These are phyloP conservation scores for Leptoteleia sp. DNA, from an alignment of 1,140 invertebrate species.

Conservation along the genomic window DNA sequence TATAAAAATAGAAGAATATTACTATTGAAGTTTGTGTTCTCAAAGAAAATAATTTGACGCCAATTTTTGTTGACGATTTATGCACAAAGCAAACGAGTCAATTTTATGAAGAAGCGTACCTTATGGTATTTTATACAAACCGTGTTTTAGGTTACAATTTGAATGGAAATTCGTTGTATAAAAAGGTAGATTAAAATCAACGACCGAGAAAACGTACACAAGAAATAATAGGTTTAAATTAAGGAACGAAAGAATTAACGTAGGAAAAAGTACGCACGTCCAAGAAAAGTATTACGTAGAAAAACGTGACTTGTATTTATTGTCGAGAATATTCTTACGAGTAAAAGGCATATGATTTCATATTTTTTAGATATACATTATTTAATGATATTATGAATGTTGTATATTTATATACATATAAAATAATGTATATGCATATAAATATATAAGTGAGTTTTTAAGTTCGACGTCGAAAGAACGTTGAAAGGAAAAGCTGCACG, in stretches of 20 bases:
- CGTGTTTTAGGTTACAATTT: slow-evolving; percentile 15
- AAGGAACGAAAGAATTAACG: slow-evolving; percentile 14
- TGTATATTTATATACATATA: slow-evolving; percentile 55
- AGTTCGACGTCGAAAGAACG: not conserved
- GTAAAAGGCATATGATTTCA: slow-evolving; percentile 53
- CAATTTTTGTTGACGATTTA: slow-evolving; percentile 27
- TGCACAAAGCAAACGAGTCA: slow-evolving; percentile 44
- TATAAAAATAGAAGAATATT: slow-evolving; percentile 21
- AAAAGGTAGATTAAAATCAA: slow-evolving; percentile 8
- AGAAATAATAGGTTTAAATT: slow-evolving; percentile 1
- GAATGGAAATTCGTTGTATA: slow-evolving; percentile 43
- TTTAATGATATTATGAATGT: slow-evolving; percentile 63
- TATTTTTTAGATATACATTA: slow-evolving; percentile 62
- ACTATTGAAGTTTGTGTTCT: slow-evolving; percentile 37
- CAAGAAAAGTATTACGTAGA: slow-evolving; percentile 60
- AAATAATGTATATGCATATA: slow-evolving; percentile 28
- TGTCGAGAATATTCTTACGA: slow-evolving; percentile 42
- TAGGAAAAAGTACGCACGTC: slow-evolving; percentile 38
- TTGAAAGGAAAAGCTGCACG: slow-evolving; percentile 7
- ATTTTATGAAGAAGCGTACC: slow-evolving; percentile 27
- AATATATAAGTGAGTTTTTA: slow-evolving; percentile 30
- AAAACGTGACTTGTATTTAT: slow-evolving; percentile 60
- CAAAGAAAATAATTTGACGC: slow-evolving; percentile 2
- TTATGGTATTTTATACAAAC: slow-evolving; percentile 34
- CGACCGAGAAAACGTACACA: not conserved